These are phyloP conservation scores for Syngnathus scovelli DNA, from an alignment of 2,113 vertebrate species.

Conservation along the genomic window DNA sequence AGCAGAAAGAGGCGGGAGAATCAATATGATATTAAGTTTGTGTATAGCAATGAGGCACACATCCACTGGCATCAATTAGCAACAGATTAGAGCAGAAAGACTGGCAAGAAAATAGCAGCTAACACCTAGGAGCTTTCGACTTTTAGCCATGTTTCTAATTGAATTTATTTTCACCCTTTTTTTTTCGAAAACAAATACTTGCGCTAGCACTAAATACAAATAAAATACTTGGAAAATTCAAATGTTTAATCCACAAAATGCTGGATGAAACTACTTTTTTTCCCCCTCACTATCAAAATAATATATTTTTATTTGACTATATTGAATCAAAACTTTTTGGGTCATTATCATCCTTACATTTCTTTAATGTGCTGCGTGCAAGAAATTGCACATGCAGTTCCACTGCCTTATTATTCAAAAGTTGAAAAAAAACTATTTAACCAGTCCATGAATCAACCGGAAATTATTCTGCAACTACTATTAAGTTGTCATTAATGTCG, in stretches of 20 bases:
- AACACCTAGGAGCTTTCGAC: conserved; percentile 31
- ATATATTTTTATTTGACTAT: background rate
- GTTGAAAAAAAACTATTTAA: background rate
- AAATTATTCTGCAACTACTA: conserved; percentile 10
- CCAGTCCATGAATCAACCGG: background rate
- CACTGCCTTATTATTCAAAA: conserved; percentile 2
- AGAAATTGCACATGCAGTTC: background rate
- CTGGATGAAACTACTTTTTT: background rate
- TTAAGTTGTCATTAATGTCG: background rate
- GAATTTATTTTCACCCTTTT: background rate
- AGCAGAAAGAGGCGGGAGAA: conserved; percentile 79
- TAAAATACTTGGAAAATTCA: background rate
- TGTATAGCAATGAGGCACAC: conserved; percentile 80
- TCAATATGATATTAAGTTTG: conserved; percentile 87
- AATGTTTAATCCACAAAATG: background rate
- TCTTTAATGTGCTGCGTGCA: background rate
- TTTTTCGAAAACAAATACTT: background rate
- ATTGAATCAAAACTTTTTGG: background rate
- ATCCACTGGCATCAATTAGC: conserved; percentile 70
- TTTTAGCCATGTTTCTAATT: background rate
- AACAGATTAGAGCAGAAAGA: conserved; percentile 53
- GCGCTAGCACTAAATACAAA: too few relatives aligned
- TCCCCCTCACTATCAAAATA: background rate
- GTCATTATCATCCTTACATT: background rate
- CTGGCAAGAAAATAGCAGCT: conserved; percentile 32